Evolutionary conservation across 2,113 vertebrate species (phyloP).

Genomic region (Mobula birostris): DNA sequence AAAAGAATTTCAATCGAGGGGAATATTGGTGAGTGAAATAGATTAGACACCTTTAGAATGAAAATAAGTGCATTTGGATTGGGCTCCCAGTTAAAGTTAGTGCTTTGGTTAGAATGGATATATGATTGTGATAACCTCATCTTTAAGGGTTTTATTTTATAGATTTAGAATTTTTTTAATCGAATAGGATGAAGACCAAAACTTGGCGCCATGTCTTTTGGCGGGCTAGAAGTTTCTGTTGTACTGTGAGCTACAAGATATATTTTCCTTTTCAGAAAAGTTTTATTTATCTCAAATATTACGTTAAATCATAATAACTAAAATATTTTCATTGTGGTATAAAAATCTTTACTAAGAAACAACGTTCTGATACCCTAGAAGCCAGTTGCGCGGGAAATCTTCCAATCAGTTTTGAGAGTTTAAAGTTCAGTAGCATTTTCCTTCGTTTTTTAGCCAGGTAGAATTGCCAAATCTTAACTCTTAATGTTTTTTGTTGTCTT

Average conservation of each 20-base stretch:
- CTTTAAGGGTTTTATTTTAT: not conserved
- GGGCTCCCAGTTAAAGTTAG: not conserved
- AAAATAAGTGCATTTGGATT: not conserved
- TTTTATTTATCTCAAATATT: not conserved
- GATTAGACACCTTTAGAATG: not conserved
- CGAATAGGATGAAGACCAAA: not conserved
- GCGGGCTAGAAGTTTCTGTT: not conserved
- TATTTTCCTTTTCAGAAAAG: not conserved
- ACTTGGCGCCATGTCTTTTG: not conserved
- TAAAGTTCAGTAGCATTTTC: not conserved
- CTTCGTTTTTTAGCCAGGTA: not conserved
- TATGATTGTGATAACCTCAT: not conserved
- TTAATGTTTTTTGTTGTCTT: not conserved
- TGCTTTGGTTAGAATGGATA: not conserved
- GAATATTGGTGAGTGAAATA: slow-evolving; percentile 67
- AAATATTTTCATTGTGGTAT: not conserved
- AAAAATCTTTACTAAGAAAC: not conserved
- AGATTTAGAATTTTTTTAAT: not conserved
- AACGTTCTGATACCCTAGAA: not conserved
- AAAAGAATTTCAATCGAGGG: slow-evolving; percentile 71
- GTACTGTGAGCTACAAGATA: not conserved
- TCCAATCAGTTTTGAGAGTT: not conserved
- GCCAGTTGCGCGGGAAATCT: not conserved
- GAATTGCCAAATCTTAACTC: not conserved
- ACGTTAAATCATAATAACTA: too few relatives aligned